Percentiles rank a stretch among this genome's conserved stretches.
Conservation (phyloP, 2,888 invertebrate species). For the Isotomurus palustris region DNA sequence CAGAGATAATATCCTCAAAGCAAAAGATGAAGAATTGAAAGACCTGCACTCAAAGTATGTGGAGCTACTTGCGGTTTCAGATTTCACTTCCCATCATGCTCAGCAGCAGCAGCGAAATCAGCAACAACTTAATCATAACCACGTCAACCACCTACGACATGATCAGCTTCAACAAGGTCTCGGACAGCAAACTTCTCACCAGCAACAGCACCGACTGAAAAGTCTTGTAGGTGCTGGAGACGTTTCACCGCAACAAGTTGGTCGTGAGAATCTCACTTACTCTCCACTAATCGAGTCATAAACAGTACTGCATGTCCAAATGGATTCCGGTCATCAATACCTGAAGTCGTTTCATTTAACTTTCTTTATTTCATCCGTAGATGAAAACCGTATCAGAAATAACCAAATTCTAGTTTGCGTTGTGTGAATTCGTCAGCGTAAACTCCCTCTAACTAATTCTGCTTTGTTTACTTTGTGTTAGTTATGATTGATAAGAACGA, state of each 20-base stretch:
- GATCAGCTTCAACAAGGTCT: not conserved
- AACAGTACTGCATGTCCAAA: too few species aligned
- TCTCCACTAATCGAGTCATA: conserved; percentile 46
- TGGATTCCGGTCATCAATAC: too few species aligned
- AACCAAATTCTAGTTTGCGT: too few species aligned
- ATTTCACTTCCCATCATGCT: conserved; percentile 40
- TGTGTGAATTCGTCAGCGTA: too few species aligned
- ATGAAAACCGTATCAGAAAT: too few species aligned
- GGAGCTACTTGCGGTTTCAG: conserved; percentile 77
- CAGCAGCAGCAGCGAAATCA: conserved; percentile 26
- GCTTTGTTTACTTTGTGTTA: too few species aligned
- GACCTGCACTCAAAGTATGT: conserved; percentile 86
- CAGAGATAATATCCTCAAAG: conserved; percentile 66
- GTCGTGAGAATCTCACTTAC: conserved; percentile 43
- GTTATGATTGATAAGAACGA: too few species aligned
- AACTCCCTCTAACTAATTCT: too few species aligned
- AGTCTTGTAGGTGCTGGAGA: conserved; percentile 36
- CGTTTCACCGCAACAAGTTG: conserved; percentile 29
- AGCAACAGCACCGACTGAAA: conserved; percentile 27
- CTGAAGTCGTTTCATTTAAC: too few species aligned
- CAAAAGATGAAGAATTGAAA: conserved; percentile 85
- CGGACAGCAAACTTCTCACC: conserved; percentile 12
- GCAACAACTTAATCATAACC: conserved; percentile 3
- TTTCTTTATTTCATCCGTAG: too few species aligned
- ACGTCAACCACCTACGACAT: conserved; percentile 4